Base-by-base conservation (phyloP, 1,140 invertebrate species). In the Mya arenaria region DNA sequence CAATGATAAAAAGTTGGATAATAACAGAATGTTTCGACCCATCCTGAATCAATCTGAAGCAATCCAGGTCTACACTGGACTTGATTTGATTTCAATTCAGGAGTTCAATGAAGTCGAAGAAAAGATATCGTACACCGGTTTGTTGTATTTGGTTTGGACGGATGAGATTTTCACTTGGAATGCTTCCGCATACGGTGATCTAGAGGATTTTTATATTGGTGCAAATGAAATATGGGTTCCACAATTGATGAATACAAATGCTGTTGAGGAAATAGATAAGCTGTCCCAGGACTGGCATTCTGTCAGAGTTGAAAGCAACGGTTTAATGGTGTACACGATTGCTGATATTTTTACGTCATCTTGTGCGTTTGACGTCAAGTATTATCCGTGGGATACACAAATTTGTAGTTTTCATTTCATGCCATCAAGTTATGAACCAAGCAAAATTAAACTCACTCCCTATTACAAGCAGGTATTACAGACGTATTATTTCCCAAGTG, bases 341-440 rank as follows among this genome's bases (percentile, higher is more conserved):
- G 55, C 17, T 10, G 56, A 58, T 2, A 23, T 72, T 17, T 72
- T 71, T 30, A 55, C 34, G 1, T 39, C 32, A 3, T 23, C 55
- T 19, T 81, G 78, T 28, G 30, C 23, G 4, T 28, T 62, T 17
- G 39, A 80, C 44, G 68, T 80, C 3, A 60, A 1, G n/a, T 71
- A 32, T n/a, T 80, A 62, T 41, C 78, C 78, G 34, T 80, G 34
- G n/a, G 78, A 80, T 23, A 17, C n/a, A 72, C 66, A 80, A 25
- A 44, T 30, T 23, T 81, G 78, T 58, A 1, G 1, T 28, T 6
- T 81, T n/a, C 15, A 0, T 15, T 48, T 81, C 15, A 34, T 13
- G 1, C 23, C 66, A 0, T 44, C 37, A 44, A 32, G 39, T n/a
- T 62, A 81, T 34, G 13, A 28, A 15, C n/a, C n/a, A 10, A 30